Percentiles rank a stretch among this genome's conserved stretches.
Evolutionary conservation across 2,113 vertebrate species (phyloP).

Genomic region (Campylomormyrus tamandua): DNA sequence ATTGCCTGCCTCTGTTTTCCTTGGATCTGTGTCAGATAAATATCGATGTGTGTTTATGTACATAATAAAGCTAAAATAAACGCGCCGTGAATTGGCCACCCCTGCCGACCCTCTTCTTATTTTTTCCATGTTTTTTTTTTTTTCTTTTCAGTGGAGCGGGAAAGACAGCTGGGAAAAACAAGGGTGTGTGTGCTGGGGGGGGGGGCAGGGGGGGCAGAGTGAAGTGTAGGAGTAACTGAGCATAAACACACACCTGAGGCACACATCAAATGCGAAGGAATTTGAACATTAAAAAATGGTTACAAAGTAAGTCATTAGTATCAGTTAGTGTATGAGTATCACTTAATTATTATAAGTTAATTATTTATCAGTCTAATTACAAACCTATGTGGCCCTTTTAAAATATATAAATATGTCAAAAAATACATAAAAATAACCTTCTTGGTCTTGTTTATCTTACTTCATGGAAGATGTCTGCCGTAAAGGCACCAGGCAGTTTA

Average conservation of each 20-base stretch:
- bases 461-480: not conserved
- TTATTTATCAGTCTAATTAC: not conserved
- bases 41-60: conserved; percentile 17
- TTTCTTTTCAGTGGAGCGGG: not conserved
- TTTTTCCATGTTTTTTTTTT: not conserved
- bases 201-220: not conserved
- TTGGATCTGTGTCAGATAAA: conserved; percentile 22
- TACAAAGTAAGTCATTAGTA: not conserved
- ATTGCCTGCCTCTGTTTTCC: not conserved
- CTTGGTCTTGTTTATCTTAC: not conserved
- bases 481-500: not conserved
- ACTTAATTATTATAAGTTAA: not conserved
- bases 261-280: not conserved
- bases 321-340: not conserved
- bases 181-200: not conserved
- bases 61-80: conserved; percentile 25
- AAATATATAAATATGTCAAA: not conserved
- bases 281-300: not conserved
- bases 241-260: conserved; percentile 2
- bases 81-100: not conserved
- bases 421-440: not conserved
- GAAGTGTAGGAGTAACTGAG: not conserved
- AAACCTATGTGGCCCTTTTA: not conserved
- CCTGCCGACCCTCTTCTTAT: not conserved
- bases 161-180: conserved; percentile 11